Evolutionary conservation across 2,797 vertebrate genomes (phyloP), one percentile per base, ranked within the genome.

Genomic region (Karalla daura): DNA sequence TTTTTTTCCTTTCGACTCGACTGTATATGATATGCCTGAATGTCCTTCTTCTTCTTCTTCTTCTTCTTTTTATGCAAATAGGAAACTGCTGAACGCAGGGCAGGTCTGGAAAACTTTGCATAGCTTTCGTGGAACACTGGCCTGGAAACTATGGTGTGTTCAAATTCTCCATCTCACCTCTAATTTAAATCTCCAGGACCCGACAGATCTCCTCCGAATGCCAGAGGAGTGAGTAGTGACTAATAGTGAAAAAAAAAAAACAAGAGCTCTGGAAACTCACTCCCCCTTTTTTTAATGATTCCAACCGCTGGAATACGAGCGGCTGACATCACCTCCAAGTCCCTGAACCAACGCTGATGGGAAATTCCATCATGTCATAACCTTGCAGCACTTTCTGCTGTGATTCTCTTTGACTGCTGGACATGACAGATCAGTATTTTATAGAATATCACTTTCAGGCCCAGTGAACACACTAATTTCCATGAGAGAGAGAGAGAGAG

Each of bases 361-460:
- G 83, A 89, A 91, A 92, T 92, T 92, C 90, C 89, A 92, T 82
- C 60, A 27, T 86, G 86, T 90, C 87, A 80, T 62, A 74, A 24
- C 78, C 51, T 74, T 81, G 58, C 63, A 64, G 63, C 55, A 30
- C 40, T 73, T 78, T 75, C 15, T 44, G 71, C 52, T 28, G 45
- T 44, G 58, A 71, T 80, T 70, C 58, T 46, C 66, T 81, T 43
- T 56, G 52, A 80, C 36, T 36, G 32, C 50, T 53, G 55, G 18
- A 75, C 25, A 35, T 65, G 66, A 79, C 52, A 2, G 59, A 72
- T 76, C 47, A 11, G 27, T 55, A 67, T 58, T 74, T 75, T 58
- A 63, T 43, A 83, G 35, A 76, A 59, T 61, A 70, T 78, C 52
- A 25, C 18, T 47, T 83, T 76, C 54, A 52, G 43, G 51, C 65